Conservation (phyloP, 2,113 vertebrate genomes). For the Morone chrysops region DNA sequence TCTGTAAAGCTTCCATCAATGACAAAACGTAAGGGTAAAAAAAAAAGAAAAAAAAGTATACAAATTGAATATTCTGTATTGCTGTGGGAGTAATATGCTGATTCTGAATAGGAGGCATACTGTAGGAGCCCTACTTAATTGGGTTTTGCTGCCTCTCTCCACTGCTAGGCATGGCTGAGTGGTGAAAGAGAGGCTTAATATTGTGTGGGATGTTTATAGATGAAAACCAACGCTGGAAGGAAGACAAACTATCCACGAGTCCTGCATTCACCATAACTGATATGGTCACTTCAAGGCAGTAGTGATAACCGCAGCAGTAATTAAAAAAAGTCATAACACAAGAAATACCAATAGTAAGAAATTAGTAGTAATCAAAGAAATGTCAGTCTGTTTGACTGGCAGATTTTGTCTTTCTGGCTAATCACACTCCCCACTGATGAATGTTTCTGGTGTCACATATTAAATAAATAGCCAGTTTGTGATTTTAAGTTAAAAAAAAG, state of each 20-base stretch:
- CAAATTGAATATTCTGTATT: slow-evolving; percentile 51
- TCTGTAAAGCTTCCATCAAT: slow-evolving; percentile 47
- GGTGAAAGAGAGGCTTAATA: slow-evolving; percentile 68
- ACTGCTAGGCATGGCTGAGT: slow-evolving; percentile 60
- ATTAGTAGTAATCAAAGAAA: slow-evolving; percentile 28
- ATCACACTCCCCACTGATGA: not conserved
- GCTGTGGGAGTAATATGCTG: slow-evolving; percentile 58
- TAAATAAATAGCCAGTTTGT: slow-evolving; percentile 27
- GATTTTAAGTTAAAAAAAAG: slow-evolving; percentile 20
- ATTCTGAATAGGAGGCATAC: slow-evolving; percentile 61
- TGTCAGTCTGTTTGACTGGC: not conserved
- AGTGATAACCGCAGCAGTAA: slow-evolving; percentile 31
- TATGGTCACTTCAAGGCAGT: slow-evolving; percentile 37
- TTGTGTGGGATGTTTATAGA: slow-evolving; percentile 77
- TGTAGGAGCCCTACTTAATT: slow-evolving; percentile 65
- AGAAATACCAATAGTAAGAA: slow-evolving; percentile 19
- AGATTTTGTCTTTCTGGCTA: slow-evolving; percentile 10
- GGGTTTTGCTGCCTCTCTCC: slow-evolving; percentile 61
- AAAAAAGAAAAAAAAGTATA: not conserved
- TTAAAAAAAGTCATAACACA: slow-evolving; percentile 33
- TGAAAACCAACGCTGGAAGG: slow-evolving; percentile 56
- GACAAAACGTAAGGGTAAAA: slow-evolving; percentile 27
- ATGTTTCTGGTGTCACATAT: slow-evolving; percentile 29
- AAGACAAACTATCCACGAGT: slow-evolving; percentile 53
- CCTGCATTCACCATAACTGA: slow-evolving; percentile 46